phyloP scores from a whole-genome alignment of 2,888 invertebrate genomes.

The Osmoderma eremita region DNA sequence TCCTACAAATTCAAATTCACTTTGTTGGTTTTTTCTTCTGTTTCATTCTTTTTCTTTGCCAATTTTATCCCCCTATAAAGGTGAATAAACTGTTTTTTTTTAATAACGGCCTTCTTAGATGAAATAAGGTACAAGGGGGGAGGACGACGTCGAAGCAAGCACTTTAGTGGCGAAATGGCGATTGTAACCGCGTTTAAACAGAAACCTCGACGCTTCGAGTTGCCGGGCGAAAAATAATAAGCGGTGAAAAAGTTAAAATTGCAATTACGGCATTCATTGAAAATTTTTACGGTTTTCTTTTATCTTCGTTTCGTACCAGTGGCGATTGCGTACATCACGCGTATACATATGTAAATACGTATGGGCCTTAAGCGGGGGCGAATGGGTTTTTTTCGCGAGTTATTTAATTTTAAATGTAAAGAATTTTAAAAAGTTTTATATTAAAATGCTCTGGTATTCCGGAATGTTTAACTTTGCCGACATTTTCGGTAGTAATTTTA shows the following conservation, averaged over 20 bases:
- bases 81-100: conserved; percentile 33
- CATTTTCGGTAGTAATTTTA: too few species aligned
- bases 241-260: conserved; percentile 22
- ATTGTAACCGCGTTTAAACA: conserved; percentile 9
- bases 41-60: conserved; percentile 17
- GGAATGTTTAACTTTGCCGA: too few species aligned
- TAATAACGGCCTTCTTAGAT: conserved; percentile 24
- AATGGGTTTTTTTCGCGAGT: too few species aligned
- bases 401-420: too few species aligned
- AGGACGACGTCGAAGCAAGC: background rate
- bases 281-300: conserved; percentile 1
- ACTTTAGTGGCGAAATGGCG: conserved; percentile 10
- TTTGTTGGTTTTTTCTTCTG: conserved; percentile 28
- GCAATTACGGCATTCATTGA: conserved; percentile 18
- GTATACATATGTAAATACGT: too few species aligned
- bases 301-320: background rate
- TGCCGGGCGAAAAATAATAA: conserved; percentile 20
- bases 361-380: too few species aligned
- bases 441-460: too few species aligned
- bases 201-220: background rate
- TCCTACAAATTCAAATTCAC: conserved; percentile 30
- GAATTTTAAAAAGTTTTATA: too few species aligned
- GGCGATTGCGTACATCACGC: too few species aligned
- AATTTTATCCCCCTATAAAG: conserved; percentile 22
- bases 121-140: conserved; percentile 11